These are phyloP conservation scores for Lutjanus erythropterus DNA, from an alignment of 2,113 vertebrate genomes.

Conservation along the genomic window DNA sequence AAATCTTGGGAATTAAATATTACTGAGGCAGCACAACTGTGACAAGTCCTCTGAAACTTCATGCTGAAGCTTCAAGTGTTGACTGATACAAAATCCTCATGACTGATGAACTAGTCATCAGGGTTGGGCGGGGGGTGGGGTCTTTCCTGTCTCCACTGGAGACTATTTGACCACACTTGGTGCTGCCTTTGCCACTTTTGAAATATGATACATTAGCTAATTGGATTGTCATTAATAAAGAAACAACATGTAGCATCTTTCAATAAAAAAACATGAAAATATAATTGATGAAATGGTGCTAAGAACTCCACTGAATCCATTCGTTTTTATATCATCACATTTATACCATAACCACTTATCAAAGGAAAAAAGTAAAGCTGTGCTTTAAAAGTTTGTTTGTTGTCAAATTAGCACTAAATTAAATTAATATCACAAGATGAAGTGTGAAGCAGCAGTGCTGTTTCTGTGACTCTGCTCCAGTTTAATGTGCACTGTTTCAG, in stretches of 20 bases:
- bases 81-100: conserved; percentile 38
- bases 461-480: neutral
- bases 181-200: conserved; percentile 4
- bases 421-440: neutral
- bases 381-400: neutral
- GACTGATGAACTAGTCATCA: conserved; percentile 49
- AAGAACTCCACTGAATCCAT: neutral
- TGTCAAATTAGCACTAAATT: neutral
- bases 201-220: neutral
- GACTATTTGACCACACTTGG: neutral
- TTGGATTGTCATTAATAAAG: neutral
- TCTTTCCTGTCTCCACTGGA: neutral
- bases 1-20: conserved; percentile 5
- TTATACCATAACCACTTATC: neutral
- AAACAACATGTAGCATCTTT: neutral
- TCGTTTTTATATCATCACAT: neutral
- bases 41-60: conserved; percentile 8
- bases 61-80: neutral
- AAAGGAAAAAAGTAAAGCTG: neutral
- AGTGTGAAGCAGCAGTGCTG: neutral
- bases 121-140: neutral
- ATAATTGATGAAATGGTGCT: neutral
- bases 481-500: neutral
- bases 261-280: neutral
- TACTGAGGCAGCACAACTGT: neutral